Evolutionary conservation across 2,888 invertebrate genomes (phyloP).

Genomic region (Uloborus plumipes): DNA sequence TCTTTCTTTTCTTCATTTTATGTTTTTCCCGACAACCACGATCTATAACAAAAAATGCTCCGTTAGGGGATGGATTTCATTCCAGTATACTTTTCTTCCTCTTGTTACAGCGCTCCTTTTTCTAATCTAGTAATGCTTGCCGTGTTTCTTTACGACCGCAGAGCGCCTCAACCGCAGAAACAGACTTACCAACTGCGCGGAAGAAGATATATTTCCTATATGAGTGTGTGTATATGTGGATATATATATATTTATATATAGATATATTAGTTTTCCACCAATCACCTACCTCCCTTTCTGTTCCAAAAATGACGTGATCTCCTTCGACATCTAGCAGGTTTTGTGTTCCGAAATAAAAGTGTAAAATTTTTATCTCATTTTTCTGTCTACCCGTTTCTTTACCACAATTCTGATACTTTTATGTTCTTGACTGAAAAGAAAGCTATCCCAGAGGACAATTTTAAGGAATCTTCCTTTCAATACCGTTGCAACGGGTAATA

Average conservation of each 20-base stretch:
- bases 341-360: conserved; percentile 26
- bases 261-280: conserved; percentile 32
- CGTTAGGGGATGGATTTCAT: conserved; percentile 30
- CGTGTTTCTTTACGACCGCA: conserved; percentile 14
- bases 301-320: conserved; percentile 40
- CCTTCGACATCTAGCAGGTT: conserved; percentile 31
- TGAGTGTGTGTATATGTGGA: background rate
- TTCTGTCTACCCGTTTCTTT: conserved; percentile 1
- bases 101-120: conserved; percentile 30
- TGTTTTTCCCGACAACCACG: conserved; percentile 34
- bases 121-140: conserved; percentile 52
- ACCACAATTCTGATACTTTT: background rate
- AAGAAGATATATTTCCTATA: conserved; percentile 40
- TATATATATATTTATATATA: too few relatives aligned
- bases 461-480: background rate
- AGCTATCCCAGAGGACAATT: background rate
- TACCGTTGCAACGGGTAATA: background rate
- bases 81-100: background rate
- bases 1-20: conserved; percentile 24
- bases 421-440: background rate
- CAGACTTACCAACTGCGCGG: conserved; percentile 34
- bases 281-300: conserved; percentile 2
- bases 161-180: conserved; percentile 19
- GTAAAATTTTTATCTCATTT: conserved; percentile 16
- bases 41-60: conserved; percentile 31